Conservation (phyloP, 2,888 invertebrate genomes). For the Lottia scabra region DNA sequence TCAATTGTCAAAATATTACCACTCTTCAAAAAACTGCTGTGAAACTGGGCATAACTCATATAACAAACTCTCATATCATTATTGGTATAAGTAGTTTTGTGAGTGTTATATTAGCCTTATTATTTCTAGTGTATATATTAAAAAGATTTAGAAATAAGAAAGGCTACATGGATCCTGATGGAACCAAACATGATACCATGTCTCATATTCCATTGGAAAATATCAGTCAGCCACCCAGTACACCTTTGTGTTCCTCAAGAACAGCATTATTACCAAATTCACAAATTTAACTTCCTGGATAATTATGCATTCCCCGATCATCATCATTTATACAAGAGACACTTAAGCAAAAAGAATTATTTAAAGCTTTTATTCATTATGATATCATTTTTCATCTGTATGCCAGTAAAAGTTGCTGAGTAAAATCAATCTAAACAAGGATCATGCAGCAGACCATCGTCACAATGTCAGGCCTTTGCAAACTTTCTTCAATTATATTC, state of each 20-base stretch:
- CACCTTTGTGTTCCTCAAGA: conserved; percentile 61
- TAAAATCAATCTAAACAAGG: no score
- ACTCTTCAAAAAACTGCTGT: conserved; percentile 38
- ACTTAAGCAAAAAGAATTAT: no score
- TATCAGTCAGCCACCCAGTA: conserved; percentile 60
- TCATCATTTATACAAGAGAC: no score
- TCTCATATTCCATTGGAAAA: conserved; percentile 69
- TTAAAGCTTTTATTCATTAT: no score
- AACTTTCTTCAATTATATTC: no score
- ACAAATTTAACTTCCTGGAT: conserved; percentile 26
- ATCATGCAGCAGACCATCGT: no score
- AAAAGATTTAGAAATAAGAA: conserved; percentile 62
- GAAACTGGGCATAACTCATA: conserved; percentile 40
- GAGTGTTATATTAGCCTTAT: conserved; percentile 58
- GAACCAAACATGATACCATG: conserved; percentile 58
- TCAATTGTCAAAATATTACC: conserved; percentile 52
- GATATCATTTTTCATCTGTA: no score
- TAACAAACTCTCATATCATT: conserved; percentile 48
- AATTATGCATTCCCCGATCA: no score
- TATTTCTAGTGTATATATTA: conserved; percentile 63
- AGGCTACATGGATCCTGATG: conserved; percentile 63
- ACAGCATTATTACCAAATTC: conserved; percentile 55
- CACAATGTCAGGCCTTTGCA: no score
- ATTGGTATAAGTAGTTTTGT: conserved; percentile 50
- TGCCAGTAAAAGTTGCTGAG: no score